Evolutionary conservation across 2,113 vertebrate species (phyloP), one percentile per base, ranked within the genome.

Genomic region (Lasiurus borealis): DNA sequence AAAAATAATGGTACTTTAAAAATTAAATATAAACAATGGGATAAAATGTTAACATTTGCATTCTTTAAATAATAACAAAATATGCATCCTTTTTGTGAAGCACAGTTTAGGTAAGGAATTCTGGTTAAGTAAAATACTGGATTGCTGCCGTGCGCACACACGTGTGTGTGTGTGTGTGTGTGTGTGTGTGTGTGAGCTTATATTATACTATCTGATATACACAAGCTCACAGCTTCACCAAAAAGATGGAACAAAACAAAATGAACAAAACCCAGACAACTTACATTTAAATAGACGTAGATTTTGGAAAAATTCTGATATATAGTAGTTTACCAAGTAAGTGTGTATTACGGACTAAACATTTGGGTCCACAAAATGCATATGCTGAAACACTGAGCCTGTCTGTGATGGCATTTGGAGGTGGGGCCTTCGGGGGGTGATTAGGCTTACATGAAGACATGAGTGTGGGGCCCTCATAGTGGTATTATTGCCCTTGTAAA

Each of bases 11-110:
- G 29, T 66, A 59, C 62, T 93, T 84, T 31, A 62, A 91, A 90
- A 94, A 66, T 73, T 66, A 85, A 88, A 92, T 44, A 62, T 59
- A 84, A 83, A 83, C 50, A 83, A 62, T 80, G 46, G 59, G 46
- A 84, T 75, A 29, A 54, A 90, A 81, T 64, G 25, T 10, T 76
- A 90, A 97, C 9, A 46, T 77, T n/a, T 72, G 3, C 34, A n/a
- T 80, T 96, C 59, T 72, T 85, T 69, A 93, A 77, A 62, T 25
- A 72, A 14, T 72, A 87, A 84, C 23, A 77, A 91, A 87, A 81
- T 78, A 84, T 54, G 34, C 19, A 77, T 52, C 31, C 36, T 73
- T 77, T 73, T 31, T 73, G 46, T 29, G 36, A 93, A 81, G 25
- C 54, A 50, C 3, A 82, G 25, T 40, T 75, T 59, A 82, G 81